phyloP scores from a whole-genome alignment of 2,888 invertebrate species.

The Euplexia lucipara region DNA sequence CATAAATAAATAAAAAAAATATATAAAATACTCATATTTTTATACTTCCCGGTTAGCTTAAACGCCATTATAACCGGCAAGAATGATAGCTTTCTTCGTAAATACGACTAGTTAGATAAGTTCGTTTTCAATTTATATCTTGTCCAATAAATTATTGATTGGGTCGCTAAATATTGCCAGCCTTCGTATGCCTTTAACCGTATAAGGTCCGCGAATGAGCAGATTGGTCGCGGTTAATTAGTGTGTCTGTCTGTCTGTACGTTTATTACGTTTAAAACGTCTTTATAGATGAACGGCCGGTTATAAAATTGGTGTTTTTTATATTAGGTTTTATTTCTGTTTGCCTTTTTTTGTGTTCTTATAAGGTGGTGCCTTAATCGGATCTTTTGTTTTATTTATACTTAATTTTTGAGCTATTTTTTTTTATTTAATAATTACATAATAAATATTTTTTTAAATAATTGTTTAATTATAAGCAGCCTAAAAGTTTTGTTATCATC shows the following conservation, averaged over 20 bases:
- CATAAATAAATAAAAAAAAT: too few relatives aligned
- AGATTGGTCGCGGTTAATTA: conserved; percentile 44
- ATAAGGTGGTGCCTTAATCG: too few relatives aligned
- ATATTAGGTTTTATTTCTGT: not conserved
- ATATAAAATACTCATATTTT: too few relatives aligned
- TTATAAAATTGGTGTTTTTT: conserved; percentile 15
- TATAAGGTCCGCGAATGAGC: conserved; percentile 34
- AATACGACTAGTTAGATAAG: conserved; percentile 36
- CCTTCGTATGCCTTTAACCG: conserved; percentile 16
- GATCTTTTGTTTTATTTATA: too few relatives aligned
- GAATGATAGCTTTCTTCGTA: conserved; percentile 36
- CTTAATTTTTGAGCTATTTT: too few relatives aligned
- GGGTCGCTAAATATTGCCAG: conserved; percentile 36
- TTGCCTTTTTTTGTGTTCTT: not conserved
- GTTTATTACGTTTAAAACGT: conserved; percentile 44
- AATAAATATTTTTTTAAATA: too few relatives aligned
- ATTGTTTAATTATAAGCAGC: too few relatives aligned
- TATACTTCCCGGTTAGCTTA: conserved; percentile 23
- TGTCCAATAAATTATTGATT: conserved; percentile 31
- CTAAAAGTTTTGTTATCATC: too few relatives aligned
- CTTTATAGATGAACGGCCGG: conserved; percentile 9
- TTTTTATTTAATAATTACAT: too few relatives aligned
- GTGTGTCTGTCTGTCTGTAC: conserved; percentile 31
- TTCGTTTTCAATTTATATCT: conserved; percentile 37
- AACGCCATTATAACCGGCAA: conserved; percentile 13